A percentile compares a stretch with the other conserved stretches of the same genome.
Conservation (phyloP, 2,113 vertebrate species). For the Delphinapterus leucas region DNA sequence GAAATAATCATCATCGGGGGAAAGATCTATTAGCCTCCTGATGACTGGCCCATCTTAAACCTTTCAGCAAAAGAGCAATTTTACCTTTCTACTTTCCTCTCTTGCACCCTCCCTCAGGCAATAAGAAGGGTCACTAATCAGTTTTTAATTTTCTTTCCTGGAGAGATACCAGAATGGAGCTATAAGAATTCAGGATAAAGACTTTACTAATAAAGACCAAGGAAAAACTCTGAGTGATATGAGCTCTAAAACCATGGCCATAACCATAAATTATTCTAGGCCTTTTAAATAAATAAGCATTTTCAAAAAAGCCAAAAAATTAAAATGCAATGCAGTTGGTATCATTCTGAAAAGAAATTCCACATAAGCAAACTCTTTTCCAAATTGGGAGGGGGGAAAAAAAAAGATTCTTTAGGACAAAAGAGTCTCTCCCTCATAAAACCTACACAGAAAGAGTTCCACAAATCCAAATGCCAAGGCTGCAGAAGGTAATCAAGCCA, state of each 20-base stretch:
- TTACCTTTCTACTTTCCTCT: conserved; percentile 27
- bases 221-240: not conserved
- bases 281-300: not conserved
- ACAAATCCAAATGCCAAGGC: not conserved
- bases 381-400: rapidly evolving
- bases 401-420: not conserved
- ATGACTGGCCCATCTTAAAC: not conserved
- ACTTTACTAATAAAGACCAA: not conserved
- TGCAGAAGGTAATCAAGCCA: not conserved
- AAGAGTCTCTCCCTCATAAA: not conserved
- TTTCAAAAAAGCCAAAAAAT: not conserved
- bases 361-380: not conserved
- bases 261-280: not conserved
- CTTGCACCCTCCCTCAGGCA: not conserved
- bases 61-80: conserved; percentile 34
- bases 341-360: conserved; percentile 24
- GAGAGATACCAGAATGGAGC: not conserved
- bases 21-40: conserved; percentile 44
- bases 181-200: not conserved
- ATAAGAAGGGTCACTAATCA: conserved; percentile 40
- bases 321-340: not conserved
- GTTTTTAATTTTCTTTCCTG: conserved; percentile 60
- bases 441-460: not conserved
- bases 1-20: not conserved
- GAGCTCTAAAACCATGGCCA: not conserved